Base-by-base conservation (phyloP, 2,888 invertebrate species). In the Rhagonycha lutea region DNA sequence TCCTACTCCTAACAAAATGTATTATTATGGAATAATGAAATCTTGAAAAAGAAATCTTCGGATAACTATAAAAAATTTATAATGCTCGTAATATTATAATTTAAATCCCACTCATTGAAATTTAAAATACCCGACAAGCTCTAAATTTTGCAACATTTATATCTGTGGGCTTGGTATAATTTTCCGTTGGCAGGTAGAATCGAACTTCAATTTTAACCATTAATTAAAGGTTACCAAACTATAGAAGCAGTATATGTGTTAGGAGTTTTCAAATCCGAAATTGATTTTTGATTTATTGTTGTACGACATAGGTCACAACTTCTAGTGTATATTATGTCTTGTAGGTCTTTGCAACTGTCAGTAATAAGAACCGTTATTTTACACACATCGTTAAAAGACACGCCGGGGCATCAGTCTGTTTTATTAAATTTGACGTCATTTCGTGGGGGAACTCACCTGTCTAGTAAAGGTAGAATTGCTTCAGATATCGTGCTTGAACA, bases 391-490 rank as follows among this genome's bases (percentile, higher is more conserved):
- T 74, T 69, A 65, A 65, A 65, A 73, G 47, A 67, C 61, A 72
- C 70, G 72, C 71, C 24, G 62, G 74, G 74, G 61, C 78, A 74
- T 78, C 72, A 74, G 72, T 73, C 75, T 69, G 74, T 74, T 79
- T 73, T 76, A 76, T 47, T 72, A 70, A 78, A 70, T 67, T 26
- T 80, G 80, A 80, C 79, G 80, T 80, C 79, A 80, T 69, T 72
- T 62, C 18, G 72, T 72, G 76, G 73, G 74, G 76, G 77, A 78
- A 80, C 76, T 79, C 80, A 80, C 80, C 79, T 80, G 80, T 74
- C 76, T 73, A 69, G 70, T 73, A 70, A 77, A 79, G 75, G 78
- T 78, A 70, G 67, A 77, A 73, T 76, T 68, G 68, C 72, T 72
- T 72, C 73, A 73, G 62, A 62, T 69, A 75, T 61, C 76, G 68